Evolutionary conservation across 2,888 invertebrate species (phyloP), one percentile per base, ranked within the genome.

Genomic region (Cordilura impudica): DNA sequence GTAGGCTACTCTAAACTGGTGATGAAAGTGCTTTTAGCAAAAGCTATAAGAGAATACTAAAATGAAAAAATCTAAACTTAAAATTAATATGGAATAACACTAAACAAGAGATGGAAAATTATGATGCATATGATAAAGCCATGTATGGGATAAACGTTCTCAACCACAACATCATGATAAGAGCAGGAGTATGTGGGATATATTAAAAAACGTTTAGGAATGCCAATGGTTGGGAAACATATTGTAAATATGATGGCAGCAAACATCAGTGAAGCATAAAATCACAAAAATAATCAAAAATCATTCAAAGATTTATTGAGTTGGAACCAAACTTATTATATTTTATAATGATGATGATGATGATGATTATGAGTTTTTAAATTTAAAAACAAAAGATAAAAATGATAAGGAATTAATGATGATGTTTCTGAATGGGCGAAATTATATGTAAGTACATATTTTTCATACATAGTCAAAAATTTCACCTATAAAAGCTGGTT

Each of bases 261-360:
- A 45, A 45, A 84, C 82, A 72, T 76, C 82, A 86, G 58, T 83
- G 78, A 75, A 80, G 70, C 74, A 45, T 63, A 78, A 86, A 86
- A 84, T 73, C 60, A 16, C 45, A 67, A 82, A 81, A 79, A 65
- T 60, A 69, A 75, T 81, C 75, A 77, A 71, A 81, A 79, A 81
- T 78, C 81, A 73, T 71, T 81, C 74, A 77, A 47, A 78, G 51
- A 16, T 71, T 19, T 29, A 78, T 70, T 81, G 70, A 74, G 70
- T 58, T 69, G 70, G 56, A 76, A 76, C 75, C 49, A 63, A 61
- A 45, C 21, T n/a, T n/a, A n/a, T n/a, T n/a, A n/a, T n/a, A n/a
- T n/a, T 45, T 26, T 35, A 16, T 14, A 47, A 54, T 29, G 47
- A 49, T 58, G 4, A 58, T 66, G 14, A 54, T 26, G 14, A 39